Conservation (phyloP, 2,113 vertebrate species). For the Xiphophorus hellerii region DNA sequence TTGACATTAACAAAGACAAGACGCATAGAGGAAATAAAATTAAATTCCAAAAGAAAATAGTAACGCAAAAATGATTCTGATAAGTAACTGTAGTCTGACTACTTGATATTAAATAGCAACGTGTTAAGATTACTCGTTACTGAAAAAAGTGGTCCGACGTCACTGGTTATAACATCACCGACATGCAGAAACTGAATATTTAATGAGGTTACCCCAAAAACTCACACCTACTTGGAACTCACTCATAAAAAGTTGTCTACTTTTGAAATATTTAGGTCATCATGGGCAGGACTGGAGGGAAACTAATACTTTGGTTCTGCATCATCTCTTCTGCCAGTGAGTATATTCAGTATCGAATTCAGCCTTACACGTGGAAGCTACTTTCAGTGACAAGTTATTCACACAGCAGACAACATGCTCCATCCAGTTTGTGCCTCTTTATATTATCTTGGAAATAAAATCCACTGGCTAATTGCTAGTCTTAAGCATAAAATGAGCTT, state of each 20-base stretch:
- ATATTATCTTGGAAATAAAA: not conserved
- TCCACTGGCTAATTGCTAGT: not conserved
- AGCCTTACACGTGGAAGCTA: not conserved
- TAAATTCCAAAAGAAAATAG: too few relatives aligned
- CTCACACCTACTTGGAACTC: not conserved
- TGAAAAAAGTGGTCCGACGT: too few relatives aligned
- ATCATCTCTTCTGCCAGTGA: not conserved
- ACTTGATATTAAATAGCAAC: too few relatives aligned
- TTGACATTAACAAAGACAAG: too few relatives aligned
- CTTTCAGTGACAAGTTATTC: not conserved
- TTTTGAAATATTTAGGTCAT: not conserved
- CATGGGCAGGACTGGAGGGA: not conserved
- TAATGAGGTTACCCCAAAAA: not conserved
- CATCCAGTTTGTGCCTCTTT: not conserved
- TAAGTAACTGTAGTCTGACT: too few relatives aligned
- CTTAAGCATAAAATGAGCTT: not conserved
- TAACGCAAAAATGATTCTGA: too few relatives aligned
- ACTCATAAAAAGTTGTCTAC: not conserved
- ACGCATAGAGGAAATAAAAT: too few relatives aligned
- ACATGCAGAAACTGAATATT: not conserved
- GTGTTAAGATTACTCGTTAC: too few relatives aligned
- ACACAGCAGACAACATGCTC: not conserved
- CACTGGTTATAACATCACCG: too few relatives aligned
- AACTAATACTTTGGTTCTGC: not conserved
- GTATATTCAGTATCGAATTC: too few relatives aligned